These are phyloP conservation scores for Drosophila sechellia DNA, from an alignment of 1,140 invertebrate species.

Conservation along the genomic window DNA sequence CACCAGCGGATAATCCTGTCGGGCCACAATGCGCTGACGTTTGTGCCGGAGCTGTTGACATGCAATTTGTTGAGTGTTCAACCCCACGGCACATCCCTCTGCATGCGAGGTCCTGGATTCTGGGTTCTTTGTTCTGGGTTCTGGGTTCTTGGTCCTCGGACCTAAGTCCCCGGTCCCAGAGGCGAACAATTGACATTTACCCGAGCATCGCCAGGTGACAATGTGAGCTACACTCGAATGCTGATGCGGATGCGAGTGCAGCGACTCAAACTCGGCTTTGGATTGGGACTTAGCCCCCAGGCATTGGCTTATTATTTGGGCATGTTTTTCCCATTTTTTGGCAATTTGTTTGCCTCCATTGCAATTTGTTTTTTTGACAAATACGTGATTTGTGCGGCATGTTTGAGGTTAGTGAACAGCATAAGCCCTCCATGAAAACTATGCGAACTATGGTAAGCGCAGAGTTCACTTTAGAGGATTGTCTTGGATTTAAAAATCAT, in stretches of 20 bases:
- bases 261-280: constrained; percentile 52
- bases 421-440: constrained; percentile 13
- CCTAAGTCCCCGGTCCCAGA: constrained; percentile 29
- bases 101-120: constrained; percentile 32
- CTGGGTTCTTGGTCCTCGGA: constrained; percentile 13
- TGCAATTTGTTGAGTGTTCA: constrained; percentile 75
- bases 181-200: constrained; percentile 74
- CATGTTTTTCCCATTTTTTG: constrained; percentile 34
- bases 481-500: not conserved
- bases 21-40: constrained; percentile 55
- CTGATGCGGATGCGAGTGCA: constrained; percentile 61
- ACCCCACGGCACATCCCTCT: constrained; percentile 25
- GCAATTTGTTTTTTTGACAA: constrained; percentile 33
- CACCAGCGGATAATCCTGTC: constrained; percentile 61
- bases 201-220: constrained; percentile 52
- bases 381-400: constrained; percentile 49
- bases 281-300: constrained; percentile 31
- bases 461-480: constrained; percentile 4
- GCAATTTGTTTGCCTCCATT: constrained; percentile 8
- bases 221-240: constrained; percentile 37
- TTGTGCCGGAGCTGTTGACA: constrained; percentile 74
- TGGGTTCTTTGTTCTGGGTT: constrained; percentile 18
- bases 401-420: constrained; percentile 24
- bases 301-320: constrained; percentile 67
- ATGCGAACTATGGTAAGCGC: not conserved